Evolutionary conservation across 2,888 invertebrate genomes (phyloP), one percentile per base, ranked within the genome.

Genomic region (Troides helena): DNA sequence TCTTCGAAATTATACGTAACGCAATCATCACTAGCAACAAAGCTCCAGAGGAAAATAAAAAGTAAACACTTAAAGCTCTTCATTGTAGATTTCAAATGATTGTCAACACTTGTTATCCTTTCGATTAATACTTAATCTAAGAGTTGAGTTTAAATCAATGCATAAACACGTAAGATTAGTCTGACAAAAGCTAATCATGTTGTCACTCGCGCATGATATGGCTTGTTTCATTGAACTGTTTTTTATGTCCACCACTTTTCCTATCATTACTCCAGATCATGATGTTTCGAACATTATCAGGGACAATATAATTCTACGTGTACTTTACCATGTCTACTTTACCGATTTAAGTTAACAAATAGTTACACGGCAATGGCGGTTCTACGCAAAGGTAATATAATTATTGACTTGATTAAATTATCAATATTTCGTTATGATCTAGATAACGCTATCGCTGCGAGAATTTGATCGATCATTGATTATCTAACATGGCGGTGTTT

Each of bases 1-100:
- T 81, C 76, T 70, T 82, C 84, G 67, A 87, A 86, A 56, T 79
- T 78, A 71, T 82, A 83, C 65, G 76, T 77, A 17, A 82, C 77
- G 74, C 87, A 87, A 60, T 73, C 73, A 30, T 85, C 80, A 74
- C 82, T 72, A 30, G 77, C 81, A 72, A 74, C 64, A 58, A 75
- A 69, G 69, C 77, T 70, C 7, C 71, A 68, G 21, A 72, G 6
- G 0, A 74, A 61, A 67, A 71, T 57, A 46, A 60, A 66, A 70
- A 69, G 25, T 46, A 65, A 60, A 64, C 68, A 69, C 68, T 58
- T 70, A 63, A 65, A 60, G 56, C 61, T 71, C 64, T 67, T 67
- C 70, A 72, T 74, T 72, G 63, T 64, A 63, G 36, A 69, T 63
- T 66, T 66, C 56, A 46, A 62, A 59, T 59, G 21, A 65, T 63